Conservation (phyloP, 2,113 vertebrate genomes). For the Pelecanus crispus region DNA sequence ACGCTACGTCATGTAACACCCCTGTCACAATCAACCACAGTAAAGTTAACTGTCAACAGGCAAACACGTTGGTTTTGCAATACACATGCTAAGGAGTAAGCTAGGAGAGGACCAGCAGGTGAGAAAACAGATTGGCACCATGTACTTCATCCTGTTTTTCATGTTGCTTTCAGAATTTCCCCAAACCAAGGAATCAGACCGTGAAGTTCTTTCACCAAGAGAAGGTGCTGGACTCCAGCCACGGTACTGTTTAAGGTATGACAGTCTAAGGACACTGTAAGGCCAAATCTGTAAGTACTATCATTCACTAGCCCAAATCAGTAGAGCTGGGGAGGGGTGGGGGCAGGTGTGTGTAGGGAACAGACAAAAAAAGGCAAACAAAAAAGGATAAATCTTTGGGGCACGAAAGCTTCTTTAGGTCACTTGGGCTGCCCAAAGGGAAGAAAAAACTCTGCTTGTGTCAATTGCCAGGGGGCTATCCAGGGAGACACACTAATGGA, state of each 20-base stretch:
- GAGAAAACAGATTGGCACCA: background rate
- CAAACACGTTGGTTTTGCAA: background rate
- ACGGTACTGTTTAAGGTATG: background rate
- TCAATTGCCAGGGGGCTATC: background rate
- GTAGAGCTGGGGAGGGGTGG: background rate
- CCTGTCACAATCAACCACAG: background rate
- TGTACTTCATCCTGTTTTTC: background rate
- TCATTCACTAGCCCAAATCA: background rate
- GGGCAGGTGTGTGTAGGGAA: too few relatives aligned
- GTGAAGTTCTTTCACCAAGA: background rate
- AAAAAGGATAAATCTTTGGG: background rate
- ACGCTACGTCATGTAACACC: fast-evolving
- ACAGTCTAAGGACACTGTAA: background rate
- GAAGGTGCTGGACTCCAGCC: background rate
- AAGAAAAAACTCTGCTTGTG: background rate
- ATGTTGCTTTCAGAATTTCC: background rate
- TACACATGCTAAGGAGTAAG: background rate
- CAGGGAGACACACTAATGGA: background rate
- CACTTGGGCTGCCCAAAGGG: background rate
- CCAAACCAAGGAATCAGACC: background rate
- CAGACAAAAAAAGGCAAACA: background rate
- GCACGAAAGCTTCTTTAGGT: background rate
- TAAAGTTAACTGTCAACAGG: background rate
- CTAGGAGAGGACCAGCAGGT: background rate
- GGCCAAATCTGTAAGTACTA: background rate